Percentiles rank a stretch among this genome's conserved stretches.
These are phyloP conservation scores for Galeopterus variegatus DNA, from an alignment of 2,113 vertebrate species.

Conservation along the genomic window DNA sequence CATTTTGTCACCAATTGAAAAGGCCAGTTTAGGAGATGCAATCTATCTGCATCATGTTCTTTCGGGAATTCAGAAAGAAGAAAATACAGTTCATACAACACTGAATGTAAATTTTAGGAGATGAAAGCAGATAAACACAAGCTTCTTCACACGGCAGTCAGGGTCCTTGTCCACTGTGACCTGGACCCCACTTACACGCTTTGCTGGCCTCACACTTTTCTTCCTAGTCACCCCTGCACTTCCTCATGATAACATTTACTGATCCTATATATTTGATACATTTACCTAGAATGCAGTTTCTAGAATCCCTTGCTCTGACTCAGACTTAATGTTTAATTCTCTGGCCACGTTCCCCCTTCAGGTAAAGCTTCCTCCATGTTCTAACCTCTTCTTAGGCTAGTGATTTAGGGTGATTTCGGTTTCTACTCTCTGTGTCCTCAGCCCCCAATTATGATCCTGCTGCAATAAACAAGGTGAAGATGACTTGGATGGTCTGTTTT, in stretches of 20 bases:
- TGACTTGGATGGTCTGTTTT: background rate
- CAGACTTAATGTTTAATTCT: background rate
- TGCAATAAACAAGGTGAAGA: background rate
- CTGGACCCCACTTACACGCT: background rate
- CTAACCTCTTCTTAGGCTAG: background rate
- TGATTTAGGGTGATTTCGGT: background rate
- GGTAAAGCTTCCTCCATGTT: background rate
- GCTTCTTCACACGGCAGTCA: background rate
- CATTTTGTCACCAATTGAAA: background rate
- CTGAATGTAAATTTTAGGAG: background rate
- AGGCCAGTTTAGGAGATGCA: background rate
- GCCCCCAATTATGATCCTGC: background rate
- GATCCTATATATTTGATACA: background rate
- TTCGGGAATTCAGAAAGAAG: background rate
- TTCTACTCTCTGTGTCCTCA: background rate
- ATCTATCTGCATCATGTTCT: background rate
- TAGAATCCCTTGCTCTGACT: background rate
- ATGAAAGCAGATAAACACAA: background rate
- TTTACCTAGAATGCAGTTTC: background rate
- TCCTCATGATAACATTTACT: background rate
- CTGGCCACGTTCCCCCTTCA: background rate
- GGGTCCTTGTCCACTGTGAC: background rate
- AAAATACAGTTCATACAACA: background rate
- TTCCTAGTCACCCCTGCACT: background rate
- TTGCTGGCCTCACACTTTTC: background rate